Percentiles rank a stretch among this genome's conserved stretches.
phyloP scores from a whole-genome alignment of 2,888 invertebrate genomes.

The Hedychridium roseum region DNA sequence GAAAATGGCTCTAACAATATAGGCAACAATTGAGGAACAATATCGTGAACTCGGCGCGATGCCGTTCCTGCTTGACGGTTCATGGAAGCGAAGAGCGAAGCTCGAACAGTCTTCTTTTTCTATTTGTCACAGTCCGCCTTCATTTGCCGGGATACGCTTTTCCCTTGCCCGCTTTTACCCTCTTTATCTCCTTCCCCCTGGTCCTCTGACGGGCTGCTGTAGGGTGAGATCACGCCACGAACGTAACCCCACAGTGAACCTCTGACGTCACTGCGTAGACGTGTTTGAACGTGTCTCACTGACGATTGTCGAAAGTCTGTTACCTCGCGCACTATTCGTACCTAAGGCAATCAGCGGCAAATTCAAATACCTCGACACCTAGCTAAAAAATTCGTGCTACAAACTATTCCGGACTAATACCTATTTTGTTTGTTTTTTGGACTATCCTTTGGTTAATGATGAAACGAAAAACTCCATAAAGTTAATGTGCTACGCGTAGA shows the following conservation, averaged over 20 bases:
- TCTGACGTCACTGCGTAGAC: conserved; percentile 48
- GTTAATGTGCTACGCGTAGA: too few relatives aligned
- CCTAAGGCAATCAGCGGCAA: conserved; percentile 52
- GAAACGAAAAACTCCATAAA: too few relatives aligned
- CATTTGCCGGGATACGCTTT: conserved; percentile 30
- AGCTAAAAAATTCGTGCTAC: too few relatives aligned
- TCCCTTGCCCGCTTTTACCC: conserved; percentile 5
- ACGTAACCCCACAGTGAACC: conserved; percentile 34
- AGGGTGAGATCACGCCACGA: conserved; percentile 29
- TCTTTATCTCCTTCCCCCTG: conserved; percentile 1
- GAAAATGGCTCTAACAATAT: too few relatives aligned
- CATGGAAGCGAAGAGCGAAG: conserved; percentile 32
- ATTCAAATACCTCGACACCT: too few relatives aligned
- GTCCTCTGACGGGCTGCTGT: conserved; percentile 4
- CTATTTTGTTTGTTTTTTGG: too few relatives aligned
- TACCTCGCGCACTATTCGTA: conserved; percentile 35
- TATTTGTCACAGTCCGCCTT: conserved; percentile 37
- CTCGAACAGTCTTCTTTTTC: conserved; percentile 34
- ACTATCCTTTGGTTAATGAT: too few relatives aligned
- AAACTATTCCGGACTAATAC: too few relatives aligned
- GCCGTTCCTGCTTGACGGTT: conserved; percentile 29
- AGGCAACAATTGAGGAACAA: too few relatives aligned
- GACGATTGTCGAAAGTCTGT: conserved; percentile 45
- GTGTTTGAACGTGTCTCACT: conserved; percentile 42
- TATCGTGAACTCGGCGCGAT: too few relatives aligned